These are phyloP conservation scores for Nomada lathburiana DNA, from an alignment of 2,888 invertebrate genomes.

Conservation along the genomic window DNA sequence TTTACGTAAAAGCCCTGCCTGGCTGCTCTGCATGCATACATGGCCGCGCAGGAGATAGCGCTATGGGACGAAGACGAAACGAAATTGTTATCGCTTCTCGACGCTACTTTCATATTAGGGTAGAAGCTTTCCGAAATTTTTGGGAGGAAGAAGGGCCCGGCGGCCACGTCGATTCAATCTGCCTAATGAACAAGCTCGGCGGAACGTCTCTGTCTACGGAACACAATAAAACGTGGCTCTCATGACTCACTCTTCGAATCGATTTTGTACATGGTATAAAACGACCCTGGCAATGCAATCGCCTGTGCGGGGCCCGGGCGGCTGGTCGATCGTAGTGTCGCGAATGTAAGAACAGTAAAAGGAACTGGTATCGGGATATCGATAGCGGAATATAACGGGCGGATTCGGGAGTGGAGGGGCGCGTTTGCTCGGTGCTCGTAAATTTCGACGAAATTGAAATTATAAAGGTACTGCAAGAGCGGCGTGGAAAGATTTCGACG, in stretches of 20 bases:
- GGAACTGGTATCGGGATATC: slow-evolving; percentile 31
- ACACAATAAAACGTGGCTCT: slow-evolving; percentile 56
- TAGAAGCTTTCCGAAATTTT: slow-evolving; percentile 74
- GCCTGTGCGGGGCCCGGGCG: slow-evolving; percentile 15
- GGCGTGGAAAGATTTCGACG: neutral
- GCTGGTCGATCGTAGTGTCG: neutral
- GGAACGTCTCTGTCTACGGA: slow-evolving; percentile 43
- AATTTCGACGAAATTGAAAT: slow-evolving; percentile 43
- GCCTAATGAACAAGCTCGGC: slow-evolving; percentile 68
- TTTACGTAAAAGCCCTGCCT: slow-evolving; percentile 52
- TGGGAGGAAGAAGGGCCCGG: slow-evolving; percentile 47
- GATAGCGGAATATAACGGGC: slow-evolving; percentile 13
- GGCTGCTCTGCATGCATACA: neutral
- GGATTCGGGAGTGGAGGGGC: neutral
- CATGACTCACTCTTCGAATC: slow-evolving; percentile 67
- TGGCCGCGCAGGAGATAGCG: slow-evolving; percentile 3
- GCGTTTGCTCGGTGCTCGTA: slow-evolving; percentile 11
- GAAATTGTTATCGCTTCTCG: slow-evolving; percentile 70
- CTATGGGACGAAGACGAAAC: slow-evolving; percentile 64
- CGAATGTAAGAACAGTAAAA: slow-evolving; percentile 28
- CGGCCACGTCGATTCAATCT: slow-evolving; percentile 68
- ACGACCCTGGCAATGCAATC: slow-evolving; percentile 45
- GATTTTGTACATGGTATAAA: slow-evolving; percentile 58
- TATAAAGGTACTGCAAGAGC: slow-evolving; percentile 23
- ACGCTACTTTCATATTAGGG: slow-evolving; percentile 69